phyloP scores from a whole-genome alignment of 1,140 invertebrate species.

The Brachionus calyciflorus region DNA sequence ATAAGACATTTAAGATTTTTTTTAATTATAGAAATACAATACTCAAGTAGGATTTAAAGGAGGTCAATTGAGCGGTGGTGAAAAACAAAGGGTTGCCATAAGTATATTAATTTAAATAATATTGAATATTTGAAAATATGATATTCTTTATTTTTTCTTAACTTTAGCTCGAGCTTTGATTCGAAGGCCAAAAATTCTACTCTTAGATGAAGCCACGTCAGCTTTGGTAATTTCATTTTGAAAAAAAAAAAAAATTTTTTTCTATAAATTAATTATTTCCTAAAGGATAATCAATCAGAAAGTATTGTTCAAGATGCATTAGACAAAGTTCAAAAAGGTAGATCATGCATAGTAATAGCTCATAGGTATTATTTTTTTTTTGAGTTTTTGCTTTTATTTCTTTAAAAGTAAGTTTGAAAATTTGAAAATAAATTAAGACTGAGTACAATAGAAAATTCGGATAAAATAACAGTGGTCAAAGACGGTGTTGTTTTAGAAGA shows the following conservation, averaged over 20 bases:
- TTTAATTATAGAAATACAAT: conserved; percentile 52
- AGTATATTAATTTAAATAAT: no score
- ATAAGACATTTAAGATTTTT: no score
- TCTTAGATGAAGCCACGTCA: conserved; percentile 84
- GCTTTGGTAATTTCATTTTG: conserved; percentile 66
- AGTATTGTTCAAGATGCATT: conserved; percentile 65
- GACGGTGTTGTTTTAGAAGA: conserved; percentile 27
- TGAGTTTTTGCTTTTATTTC: background rate
- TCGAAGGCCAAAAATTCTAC: conserved; percentile 71
- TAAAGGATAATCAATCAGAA: conserved; percentile 73
- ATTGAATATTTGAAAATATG: background rate
- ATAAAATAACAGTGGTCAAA: conserved; percentile 34
- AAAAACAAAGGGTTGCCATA: conserved; percentile 56
- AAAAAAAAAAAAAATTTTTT: background rate
- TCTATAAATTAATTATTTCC: background rate
- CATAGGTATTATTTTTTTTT: conserved; percentile 51
- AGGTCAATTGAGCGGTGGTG: conserved; percentile 58
- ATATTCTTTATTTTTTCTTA: background rate
- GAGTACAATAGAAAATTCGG: conserved; percentile 33
- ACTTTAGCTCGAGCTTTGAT: conserved; percentile 56
- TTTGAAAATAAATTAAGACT: background rate
- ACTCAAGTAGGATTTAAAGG: conserved; percentile 57
- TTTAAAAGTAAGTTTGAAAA: background rate
- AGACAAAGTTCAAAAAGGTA: conserved; percentile 55
- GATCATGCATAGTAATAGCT: conserved; percentile 63